Evolutionary conservation across 2,113 vertebrate species (phyloP).

Genomic region (Myodes glareolus): DNA sequence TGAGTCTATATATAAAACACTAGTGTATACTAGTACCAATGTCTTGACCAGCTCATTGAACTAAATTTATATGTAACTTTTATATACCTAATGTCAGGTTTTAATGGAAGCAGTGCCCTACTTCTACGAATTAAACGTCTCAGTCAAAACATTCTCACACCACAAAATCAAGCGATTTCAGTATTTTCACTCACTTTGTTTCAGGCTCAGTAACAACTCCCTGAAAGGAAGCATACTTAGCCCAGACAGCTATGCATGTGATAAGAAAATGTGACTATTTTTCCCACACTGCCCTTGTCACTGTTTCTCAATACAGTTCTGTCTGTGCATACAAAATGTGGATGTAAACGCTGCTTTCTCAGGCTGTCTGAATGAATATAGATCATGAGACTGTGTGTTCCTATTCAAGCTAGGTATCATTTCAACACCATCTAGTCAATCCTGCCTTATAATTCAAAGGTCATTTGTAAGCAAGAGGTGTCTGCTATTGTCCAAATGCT

Average conservation of each 20-base stretch:
- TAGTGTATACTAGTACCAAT: background rate
- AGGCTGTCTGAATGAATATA: background rate
- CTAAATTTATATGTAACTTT: conserved; percentile 55
- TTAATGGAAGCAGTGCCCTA: background rate
- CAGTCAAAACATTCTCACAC: conserved; percentile 43
- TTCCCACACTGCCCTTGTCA: conserved; percentile 13
- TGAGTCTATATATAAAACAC: background rate
- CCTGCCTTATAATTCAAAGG: background rate
- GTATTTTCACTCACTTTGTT: conserved; percentile 63
- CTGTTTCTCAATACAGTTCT: conserved; percentile 61
- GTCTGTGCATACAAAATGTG: conserved; percentile 53
- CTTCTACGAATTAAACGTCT: conserved; percentile 43
- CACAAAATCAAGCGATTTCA: background rate
- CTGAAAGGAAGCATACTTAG: conserved; percentile 52
- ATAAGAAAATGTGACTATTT: conserved; percentile 45
- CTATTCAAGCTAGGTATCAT: background rate
- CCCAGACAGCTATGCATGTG: conserved; percentile 52
- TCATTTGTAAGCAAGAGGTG: background rate
- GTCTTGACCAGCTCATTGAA: background rate
- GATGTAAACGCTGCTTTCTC: conserved; percentile 12
- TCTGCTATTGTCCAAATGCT: background rate
- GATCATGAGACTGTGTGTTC: background rate
- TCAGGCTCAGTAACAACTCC: conserved; percentile 60
- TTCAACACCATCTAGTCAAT: background rate
- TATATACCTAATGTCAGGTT: conserved; percentile 46